Evolutionary conservation across 2,797 vertebrate species (phyloP).

Genomic region (Coreius guichenoti): DNA sequence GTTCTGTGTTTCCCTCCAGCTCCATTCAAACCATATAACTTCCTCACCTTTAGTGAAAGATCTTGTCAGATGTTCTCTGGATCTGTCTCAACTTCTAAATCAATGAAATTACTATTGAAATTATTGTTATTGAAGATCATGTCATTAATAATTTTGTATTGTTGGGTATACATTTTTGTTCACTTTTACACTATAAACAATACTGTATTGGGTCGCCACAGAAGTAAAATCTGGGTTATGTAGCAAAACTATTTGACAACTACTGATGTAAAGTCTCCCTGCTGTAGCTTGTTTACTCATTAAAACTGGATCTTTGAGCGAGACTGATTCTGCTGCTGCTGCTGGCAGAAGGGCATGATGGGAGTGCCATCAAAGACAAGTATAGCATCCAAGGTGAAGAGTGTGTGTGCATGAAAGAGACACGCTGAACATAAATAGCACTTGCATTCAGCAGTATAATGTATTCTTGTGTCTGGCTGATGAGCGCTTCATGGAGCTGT

Average conservation of each 20-base stretch:
- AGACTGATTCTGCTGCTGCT: background rate
- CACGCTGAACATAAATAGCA: constrained; percentile 26
- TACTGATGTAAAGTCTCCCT: background rate
- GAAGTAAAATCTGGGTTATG: background rate
- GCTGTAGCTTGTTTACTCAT: constrained; percentile 23
- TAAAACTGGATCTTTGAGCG: constrained; percentile 17
- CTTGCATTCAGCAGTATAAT: constrained; percentile 5
- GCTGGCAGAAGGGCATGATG: constrained; percentile 19
- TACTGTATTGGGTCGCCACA: background rate
- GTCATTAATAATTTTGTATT: background rate
- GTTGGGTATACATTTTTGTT: background rate
- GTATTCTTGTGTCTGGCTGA: background rate
- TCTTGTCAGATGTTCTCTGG: background rate
- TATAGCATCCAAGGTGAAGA: constrained; percentile 37
- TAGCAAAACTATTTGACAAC: background rate
- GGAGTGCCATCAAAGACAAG: constrained; percentile 19
- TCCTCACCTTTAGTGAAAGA: background rate
- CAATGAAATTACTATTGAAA: background rate
- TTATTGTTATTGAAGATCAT: background rate
- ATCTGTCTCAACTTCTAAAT: background rate
- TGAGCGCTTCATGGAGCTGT: background rate
- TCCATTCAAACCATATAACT: background rate
- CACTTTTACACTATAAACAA: background rate
- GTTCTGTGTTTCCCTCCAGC: background rate
- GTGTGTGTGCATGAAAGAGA: constrained; percentile 21